phyloP scores from a whole-genome alignment of 1,140 invertebrate genomes.

The Cydia fagiglandana region DNA sequence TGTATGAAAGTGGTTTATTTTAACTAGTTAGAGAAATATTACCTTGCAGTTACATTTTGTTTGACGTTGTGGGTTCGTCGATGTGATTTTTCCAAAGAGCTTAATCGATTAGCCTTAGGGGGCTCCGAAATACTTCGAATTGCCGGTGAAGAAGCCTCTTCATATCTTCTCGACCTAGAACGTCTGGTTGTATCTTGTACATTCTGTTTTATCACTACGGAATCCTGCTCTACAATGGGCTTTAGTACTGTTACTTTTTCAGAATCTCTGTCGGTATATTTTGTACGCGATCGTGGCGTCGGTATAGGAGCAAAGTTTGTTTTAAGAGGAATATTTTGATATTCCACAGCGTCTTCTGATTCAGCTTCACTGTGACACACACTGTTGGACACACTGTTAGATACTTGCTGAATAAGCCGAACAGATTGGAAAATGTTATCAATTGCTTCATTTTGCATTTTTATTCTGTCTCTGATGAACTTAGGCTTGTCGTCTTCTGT shows the following conservation, averaged over 20 bases:
- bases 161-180: constrained; percentile 45
- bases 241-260: constrained; percentile 48
- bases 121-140: constrained; percentile 58
- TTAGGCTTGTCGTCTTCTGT: constrained; percentile 38
- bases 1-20: background rate
- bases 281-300: constrained; percentile 57
- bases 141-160: constrained; percentile 36
- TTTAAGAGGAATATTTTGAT: constrained; percentile 65
- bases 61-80: background rate
- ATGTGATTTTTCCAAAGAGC: constrained; percentile 8
- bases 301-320: constrained; percentile 54
- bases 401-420: constrained; percentile 63
- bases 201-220: constrained; percentile 35
- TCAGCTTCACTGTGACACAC: constrained; percentile 69
- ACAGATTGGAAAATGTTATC: constrained; percentile 33
- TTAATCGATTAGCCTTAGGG: constrained; percentile 42
- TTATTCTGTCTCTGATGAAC: constrained; percentile 19
- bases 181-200: constrained; percentile 40
- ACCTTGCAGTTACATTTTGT: constrained; percentile 14
- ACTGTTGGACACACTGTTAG: constrained; percentile 49
- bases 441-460: constrained; percentile 48
- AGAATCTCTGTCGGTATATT: constrained; percentile 49
- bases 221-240: constrained; percentile 58
- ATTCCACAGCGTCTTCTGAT: constrained; percentile 65
- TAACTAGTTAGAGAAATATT: background rate